Conservation (phyloP, 2,797 vertebrate genomes). For the Rhinoraja longicauda region DNA sequence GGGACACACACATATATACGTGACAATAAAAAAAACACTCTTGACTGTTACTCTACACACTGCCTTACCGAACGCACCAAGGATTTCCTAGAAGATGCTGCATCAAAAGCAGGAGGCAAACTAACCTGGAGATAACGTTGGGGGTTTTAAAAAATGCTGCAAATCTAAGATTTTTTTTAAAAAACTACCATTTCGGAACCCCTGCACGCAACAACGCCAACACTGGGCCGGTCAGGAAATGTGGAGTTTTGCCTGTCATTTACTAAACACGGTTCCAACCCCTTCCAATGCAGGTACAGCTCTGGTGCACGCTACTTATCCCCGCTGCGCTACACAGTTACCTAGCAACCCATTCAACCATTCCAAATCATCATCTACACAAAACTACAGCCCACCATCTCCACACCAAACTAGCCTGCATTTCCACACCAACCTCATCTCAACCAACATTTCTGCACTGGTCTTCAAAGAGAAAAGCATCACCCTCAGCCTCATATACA, state of each 20-base stretch:
- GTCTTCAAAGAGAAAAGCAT: not conserved
- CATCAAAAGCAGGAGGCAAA: not conserved
- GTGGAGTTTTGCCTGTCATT: not conserved
- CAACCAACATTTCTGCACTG: too few species aligned
- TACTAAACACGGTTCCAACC: not conserved
- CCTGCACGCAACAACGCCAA: not conserved
- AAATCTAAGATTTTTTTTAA: not conserved
- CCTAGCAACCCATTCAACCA: constrained; percentile 66
- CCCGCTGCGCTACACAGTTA: constrained; percentile 48
- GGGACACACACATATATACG: too few species aligned
- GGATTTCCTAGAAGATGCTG: not conserved
- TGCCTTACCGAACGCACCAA: not conserved
- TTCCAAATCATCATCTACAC: constrained; percentile 53
- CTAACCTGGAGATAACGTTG: not conserved
- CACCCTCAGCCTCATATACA: not conserved
- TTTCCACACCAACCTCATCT: not conserved
- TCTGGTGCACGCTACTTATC: constrained; percentile 45
- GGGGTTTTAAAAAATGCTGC: not conserved
- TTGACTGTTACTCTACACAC: not conserved
- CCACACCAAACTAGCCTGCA: constrained; percentile 53
- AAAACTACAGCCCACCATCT: constrained; percentile 55
- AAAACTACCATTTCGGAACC: not conserved
- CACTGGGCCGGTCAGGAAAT: not conserved
- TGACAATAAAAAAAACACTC: too few species aligned
- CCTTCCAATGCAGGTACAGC: constrained; percentile 49